Conservation (phyloP, 2,113 vertebrate genomes). For the Addax nasomaculatus region DNA sequence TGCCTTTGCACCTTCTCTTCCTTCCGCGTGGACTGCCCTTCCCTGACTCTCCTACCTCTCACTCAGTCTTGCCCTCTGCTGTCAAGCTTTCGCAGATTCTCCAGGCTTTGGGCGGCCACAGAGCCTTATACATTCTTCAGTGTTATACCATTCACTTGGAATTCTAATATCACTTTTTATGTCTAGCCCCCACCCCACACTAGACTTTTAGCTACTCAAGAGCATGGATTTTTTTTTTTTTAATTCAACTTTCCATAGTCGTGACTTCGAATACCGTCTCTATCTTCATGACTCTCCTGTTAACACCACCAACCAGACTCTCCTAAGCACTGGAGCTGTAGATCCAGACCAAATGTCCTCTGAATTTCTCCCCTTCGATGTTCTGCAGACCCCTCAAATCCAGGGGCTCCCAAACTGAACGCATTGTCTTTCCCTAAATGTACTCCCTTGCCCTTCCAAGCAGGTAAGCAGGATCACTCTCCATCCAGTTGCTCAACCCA, state of each 20-base stretch:
- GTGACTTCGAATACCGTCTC: not conserved
- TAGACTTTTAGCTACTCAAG: not conserved
- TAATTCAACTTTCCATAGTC: not conserved
- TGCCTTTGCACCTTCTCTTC: not conserved
- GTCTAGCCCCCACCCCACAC: accelerated
- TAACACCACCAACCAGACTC: not conserved
- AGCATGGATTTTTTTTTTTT: not conserved
- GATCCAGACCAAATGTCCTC: not conserved
- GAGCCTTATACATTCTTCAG: not conserved
- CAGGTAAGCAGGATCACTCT: not conserved
- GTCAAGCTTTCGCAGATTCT: not conserved
- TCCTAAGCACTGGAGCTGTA: not conserved
- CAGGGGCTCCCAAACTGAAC: not conserved
- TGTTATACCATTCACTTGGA: not conserved
- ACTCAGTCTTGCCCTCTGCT: not conserved
- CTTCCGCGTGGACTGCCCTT: not conserved
- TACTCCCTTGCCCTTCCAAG: not conserved
- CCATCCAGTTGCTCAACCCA: not conserved
- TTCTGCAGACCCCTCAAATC: not conserved
- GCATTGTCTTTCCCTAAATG: not conserved
- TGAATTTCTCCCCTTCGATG: not conserved
- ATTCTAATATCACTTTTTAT: not conserved
- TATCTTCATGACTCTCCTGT: not conserved
- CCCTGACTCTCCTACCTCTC: not conserved
- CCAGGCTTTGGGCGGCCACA: not conserved